phyloP scores from a whole-genome alignment of 2,113 vertebrate genomes.

The Neopipo cinnamomea region DNA sequence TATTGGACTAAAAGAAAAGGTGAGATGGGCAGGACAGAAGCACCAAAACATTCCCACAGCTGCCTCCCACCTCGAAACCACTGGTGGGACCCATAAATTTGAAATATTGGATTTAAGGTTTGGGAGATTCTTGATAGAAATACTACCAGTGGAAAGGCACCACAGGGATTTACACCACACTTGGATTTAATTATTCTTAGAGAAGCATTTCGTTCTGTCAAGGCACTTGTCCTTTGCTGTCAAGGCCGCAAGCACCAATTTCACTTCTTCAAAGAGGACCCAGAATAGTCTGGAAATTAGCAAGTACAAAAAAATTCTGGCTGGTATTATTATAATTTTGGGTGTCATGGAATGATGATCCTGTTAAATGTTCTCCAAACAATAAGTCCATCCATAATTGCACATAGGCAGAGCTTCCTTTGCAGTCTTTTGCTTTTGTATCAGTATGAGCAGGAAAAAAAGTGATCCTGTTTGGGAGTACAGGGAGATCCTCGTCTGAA shows the following conservation, averaged over 20 bases:
- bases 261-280: not conserved
- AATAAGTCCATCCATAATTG: not conserved
- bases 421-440: not conserved
- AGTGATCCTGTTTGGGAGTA: not conserved
- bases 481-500: rapidly evolving
- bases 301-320: not conserved
- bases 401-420: not conserved
- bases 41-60: not conserved
- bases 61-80: constrained; percentile 59
- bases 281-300: not conserved
- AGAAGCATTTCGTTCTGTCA: constrained; percentile 38
- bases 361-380: not conserved
- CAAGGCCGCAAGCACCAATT: constrained; percentile 34
- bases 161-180: constrained; percentile 40
- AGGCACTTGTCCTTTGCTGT: constrained; percentile 69
- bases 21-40: not conserved
- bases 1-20: not conserved
- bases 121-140: constrained; percentile 57
- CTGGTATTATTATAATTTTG: not conserved
- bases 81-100: constrained; percentile 30
- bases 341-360: not conserved
- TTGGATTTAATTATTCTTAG: constrained; percentile 66
- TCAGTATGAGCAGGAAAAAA: not conserved
- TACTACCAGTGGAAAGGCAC: constrained; percentile 51
- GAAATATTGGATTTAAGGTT: constrained; percentile 41